Base-by-base conservation (phyloP, 2,888 invertebrate species). In the Calliscelio sp. region DNA sequence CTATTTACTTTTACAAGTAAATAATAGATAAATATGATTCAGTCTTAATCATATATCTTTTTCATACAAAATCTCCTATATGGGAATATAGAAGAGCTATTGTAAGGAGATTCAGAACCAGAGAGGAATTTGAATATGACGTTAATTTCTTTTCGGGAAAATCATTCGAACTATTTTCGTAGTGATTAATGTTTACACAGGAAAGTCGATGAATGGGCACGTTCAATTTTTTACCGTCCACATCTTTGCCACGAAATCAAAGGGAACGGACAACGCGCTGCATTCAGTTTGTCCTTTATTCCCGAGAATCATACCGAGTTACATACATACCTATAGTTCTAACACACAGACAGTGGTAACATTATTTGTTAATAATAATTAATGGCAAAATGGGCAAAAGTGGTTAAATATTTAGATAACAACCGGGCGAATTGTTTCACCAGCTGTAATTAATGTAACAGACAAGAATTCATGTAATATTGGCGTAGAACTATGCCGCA, bases 301-400 rank as follows among this genome's bases (percentile, higher is more conserved):
- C 41, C 55, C 8, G n/a, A n/a, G n/a, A n/a, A n/a, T n/a, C n/a
- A n/a, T n/a, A n/a, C n/a, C n/a, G n/a, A n/a, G n/a, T n/a, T n/a
- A n/a, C n/a, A n/a, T n/a, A n/a, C n/a, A n/a, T n/a, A n/a, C n/a
- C n/a, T n/a, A n/a, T n/a, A n/a, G n/a, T n/a, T n/a, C n/a, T n/a
- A n/a, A n/a, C 8, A 28, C 8, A 28, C 28, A 4, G 28, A n/a
- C 11, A 41, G n/a, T n/a, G 25, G 14, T 25, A 53, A 53, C 53
- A 41, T 68, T 53, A 53, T 68, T 55, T n/a, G n/a, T n/a, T n/a
- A n/a, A n/a, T n/a, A 18, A 55, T 55, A 53, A 68, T 55, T 38
- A 51, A 35, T 35, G 22, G 6, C 14, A 11, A 14, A 35, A 28
- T 14, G 3, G 28, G 46, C 49, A 38, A 66, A 65, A 35, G 51